Evolutionary conservation across 2,888 invertebrate species (phyloP).

Genomic region (Petrolisthes manimaculis): DNA sequence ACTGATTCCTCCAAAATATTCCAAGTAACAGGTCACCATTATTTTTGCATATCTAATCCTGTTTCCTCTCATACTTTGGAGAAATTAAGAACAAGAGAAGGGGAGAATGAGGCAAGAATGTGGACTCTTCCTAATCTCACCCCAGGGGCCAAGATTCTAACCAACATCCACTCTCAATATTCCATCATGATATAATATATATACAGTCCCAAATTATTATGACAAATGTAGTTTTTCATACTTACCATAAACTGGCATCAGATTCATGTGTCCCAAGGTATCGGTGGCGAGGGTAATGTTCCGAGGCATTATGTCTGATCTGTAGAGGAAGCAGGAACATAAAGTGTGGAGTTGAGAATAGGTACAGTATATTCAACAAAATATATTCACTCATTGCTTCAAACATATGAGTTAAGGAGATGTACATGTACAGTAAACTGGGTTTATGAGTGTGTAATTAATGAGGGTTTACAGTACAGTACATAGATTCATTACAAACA

Average conservation of each 20-base stretch:
- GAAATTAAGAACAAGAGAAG: too few relatives aligned
- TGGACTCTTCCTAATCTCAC: neutral
- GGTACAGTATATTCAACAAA: constrained; percentile 53
- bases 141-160: neutral
- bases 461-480: too few relatives aligned
- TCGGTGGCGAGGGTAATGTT: constrained; percentile 89
- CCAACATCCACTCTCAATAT: too few relatives aligned
- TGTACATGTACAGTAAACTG: too few relatives aligned
- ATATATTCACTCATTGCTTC: constrained; percentile 66
- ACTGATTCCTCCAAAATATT: too few relatives aligned
- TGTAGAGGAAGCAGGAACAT: constrained; percentile 70
- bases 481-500: too few relatives aligned
- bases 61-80: too few relatives aligned
- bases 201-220: neutral
- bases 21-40: too few relatives aligned
- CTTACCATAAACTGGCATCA: constrained; percentile 93
- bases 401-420: too few relatives aligned
- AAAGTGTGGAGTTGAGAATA: neutral
- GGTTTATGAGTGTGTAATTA: too few relatives aligned
- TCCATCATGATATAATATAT: neutral
- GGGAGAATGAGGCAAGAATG: too few relatives aligned
- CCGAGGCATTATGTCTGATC: constrained; percentile 86
- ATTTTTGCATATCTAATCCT: too few relatives aligned
- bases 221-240: constrained; percentile 9
- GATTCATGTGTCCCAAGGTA: constrained; percentile 83